Evolutionary conservation across 2,113 vertebrate species (phyloP), one percentile per base, ranked within the genome.

Genomic region (Muntiacus muntjak): DNA sequence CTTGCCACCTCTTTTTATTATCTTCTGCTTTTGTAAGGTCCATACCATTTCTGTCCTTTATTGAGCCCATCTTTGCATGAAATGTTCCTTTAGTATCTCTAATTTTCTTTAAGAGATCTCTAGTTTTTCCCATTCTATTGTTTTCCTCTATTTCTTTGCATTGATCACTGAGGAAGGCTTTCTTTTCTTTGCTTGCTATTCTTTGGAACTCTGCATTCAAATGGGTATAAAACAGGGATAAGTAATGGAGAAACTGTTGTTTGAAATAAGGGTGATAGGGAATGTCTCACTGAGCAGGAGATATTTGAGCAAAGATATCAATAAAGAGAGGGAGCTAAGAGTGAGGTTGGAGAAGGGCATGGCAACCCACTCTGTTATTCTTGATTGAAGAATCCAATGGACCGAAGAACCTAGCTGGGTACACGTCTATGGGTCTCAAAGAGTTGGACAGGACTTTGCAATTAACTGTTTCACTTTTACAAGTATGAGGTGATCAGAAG

Each of bases 301-400:
- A 33, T 25, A 92, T 62, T 82, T 94, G 36, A 78, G 47, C 84
- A 85, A 85, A 79, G 30, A 82, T 64, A 81, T 58, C 28, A 74
- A 55, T 83, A 96, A 88, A 71, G 54, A 96, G 57, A 78, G 95
- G 47, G 85, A 91, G 4, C 84, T 88, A 67, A 79, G 25, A 19
- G 79, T 87, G 23, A 94, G 57, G 8, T 92, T 71, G 64, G 17
- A 71, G 64, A 71, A 71, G 19, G n/a, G n/a, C n/a, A 21, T 36
- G 64, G n/a, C 9, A 71, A 36, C 64, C 9, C 64, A 36, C 17
- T 67, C 17, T n/a, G 4, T 71, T 71, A 25, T 71, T 71, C 64
- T 71, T 36, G 64, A 36, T 6, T 71, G 17, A n/a, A 71, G 17
- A 71, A 71, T 71, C n/a, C 64, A 36, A 10, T 36, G 64, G n/a